phyloP scores from a whole-genome alignment of 2,797 vertebrate species.

The Poeciliopsis presidionis region DNA sequence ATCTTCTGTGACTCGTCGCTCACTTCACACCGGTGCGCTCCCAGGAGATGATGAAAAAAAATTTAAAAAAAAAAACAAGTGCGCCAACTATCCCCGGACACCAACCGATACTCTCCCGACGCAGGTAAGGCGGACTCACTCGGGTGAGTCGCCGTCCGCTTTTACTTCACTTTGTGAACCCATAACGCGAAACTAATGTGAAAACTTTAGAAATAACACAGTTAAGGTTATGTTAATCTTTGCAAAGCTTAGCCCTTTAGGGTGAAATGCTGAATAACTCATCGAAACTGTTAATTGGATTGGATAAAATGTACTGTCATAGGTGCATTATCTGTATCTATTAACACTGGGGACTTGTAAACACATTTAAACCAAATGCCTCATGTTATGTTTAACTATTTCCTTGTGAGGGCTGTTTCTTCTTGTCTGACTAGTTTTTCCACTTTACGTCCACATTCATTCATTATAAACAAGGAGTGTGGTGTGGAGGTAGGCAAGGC shows the following conservation, averaged over 20 bases:
- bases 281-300: not conserved
- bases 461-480: not conserved
- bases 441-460: slow-evolving; percentile 21
- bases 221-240: not conserved
- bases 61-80: slow-evolving; percentile 6
- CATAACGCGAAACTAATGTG: not conserved
- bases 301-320: not conserved
- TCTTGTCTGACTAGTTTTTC: slow-evolving; percentile 64
- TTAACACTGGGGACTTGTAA: not conserved
- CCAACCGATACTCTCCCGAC: slow-evolving; percentile 31
- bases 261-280: not conserved
- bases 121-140: slow-evolving; percentile 59
- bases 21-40: slow-evolving; percentile 55
- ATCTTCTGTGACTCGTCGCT: not conserved
- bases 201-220: not conserved
- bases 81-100: slow-evolving; percentile 12
- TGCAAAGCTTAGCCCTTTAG: not conserved
- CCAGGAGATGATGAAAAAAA: slow-evolving; percentile 20
- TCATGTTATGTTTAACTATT: not conserved
- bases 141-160: not conserved
- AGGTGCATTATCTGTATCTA: not conserved
- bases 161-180: not conserved
- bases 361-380: not conserved
- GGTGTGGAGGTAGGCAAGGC: not conserved
- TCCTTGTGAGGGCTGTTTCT: not conserved